Percentiles rank a stretch among this genome's conserved stretches.
Conservation (phyloP, 2,113 vertebrate species). For the Rhynchomys soricoides region DNA sequence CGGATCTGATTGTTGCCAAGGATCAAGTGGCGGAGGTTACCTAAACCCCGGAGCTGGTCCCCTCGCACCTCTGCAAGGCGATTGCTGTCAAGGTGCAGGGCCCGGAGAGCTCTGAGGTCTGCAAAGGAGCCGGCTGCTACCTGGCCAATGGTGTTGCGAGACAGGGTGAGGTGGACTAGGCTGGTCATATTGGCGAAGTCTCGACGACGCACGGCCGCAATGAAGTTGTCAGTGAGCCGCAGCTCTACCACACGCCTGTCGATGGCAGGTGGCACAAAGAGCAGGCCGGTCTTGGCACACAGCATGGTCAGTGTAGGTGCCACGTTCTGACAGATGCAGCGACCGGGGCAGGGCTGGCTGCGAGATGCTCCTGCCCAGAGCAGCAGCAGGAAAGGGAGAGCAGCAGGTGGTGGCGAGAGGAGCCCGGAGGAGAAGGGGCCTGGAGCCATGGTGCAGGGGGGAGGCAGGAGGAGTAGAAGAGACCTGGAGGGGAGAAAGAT, state of each 20-base stretch:
- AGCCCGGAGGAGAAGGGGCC: slow-evolving; percentile 64
- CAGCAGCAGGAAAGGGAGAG: slow-evolving; percentile 91
- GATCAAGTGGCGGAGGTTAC: slow-evolving; percentile 95
- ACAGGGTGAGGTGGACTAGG: slow-evolving; percentile 96
- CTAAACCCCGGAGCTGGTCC: slow-evolving; percentile 92
- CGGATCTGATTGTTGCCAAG: slow-evolving; percentile 96
- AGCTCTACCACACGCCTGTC: slow-evolving; percentile 96
- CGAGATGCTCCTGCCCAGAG: slow-evolving; percentile 88
- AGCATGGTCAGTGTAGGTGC: slow-evolving; percentile 95
- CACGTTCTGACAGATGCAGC: slow-evolving; percentile 96
- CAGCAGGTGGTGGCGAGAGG: slow-evolving; percentile 77
- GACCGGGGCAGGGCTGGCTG: slow-evolving; percentile 90
- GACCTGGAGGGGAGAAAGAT: slow-evolving; percentile 1
- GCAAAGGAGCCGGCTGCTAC: slow-evolving; percentile 92
- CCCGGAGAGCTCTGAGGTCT: slow-evolving; percentile 91
- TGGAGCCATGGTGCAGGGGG: slow-evolving; percentile 73
- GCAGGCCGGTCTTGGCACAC: slow-evolving; percentile 94
- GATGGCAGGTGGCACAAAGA: slow-evolving; percentile 94
- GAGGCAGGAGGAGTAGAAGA: background rate
- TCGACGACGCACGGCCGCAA: slow-evolving; percentile 91
- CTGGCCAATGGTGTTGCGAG: slow-evolving; percentile 96
- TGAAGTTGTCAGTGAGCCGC: slow-evolving; percentile 96
- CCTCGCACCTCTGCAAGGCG: slow-evolving; percentile 90
- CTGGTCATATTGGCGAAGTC: slow-evolving; percentile 98
- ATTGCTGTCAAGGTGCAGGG: slow-evolving; percentile 96